A percentile compares a stretch with the other conserved stretches of the same genome.
Evolutionary conservation across 2,888 invertebrate genomes (phyloP).

Genomic region (Halictus ligatus): DNA sequence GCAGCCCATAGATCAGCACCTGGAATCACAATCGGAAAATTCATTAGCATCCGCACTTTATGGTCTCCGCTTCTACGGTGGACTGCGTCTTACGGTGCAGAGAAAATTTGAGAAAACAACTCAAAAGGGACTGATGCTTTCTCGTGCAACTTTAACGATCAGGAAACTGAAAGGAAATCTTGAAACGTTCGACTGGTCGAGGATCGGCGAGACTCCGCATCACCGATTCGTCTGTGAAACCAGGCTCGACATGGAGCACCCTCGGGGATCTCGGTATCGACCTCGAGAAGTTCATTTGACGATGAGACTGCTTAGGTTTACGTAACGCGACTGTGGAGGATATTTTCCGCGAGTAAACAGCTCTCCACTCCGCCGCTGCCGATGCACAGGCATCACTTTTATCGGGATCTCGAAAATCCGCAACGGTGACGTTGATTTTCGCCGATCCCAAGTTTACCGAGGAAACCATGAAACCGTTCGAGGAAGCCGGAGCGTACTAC

Average conservation of each 20-base stretch:
- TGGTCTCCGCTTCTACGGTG: background rate
- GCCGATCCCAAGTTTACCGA: constrained; percentile 63
- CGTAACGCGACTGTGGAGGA: constrained; percentile 23
- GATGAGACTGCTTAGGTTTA: constrained; percentile 24
- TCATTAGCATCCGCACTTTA: background rate
- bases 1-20: constrained; percentile 92
- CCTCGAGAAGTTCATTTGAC: constrained; percentile 28
- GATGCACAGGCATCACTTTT: constrained; percentile 18
- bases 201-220: background rate
- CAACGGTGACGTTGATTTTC: constrained; percentile 41
- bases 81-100: background rate
- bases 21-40: constrained; percentile 65
- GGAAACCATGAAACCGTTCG: constrained; percentile 9
- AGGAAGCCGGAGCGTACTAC: background rate
- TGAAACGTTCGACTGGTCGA: background rate
- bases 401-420: constrained; percentile 25
- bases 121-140: background rate
- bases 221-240: background rate
- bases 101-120: background rate
- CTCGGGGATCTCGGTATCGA: constrained; percentile 18
- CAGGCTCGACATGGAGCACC: background rate
- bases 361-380: background rate
- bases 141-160: background rate
- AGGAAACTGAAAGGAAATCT: background rate
- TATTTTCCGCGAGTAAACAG: constrained; percentile 33